A percentile compares a stretch with the other conserved stretches of the same genome.
These are phyloP conservation scores for Lagopus leucura DNA, from an alignment of 2,113 vertebrate species.

Conservation along the genomic window DNA sequence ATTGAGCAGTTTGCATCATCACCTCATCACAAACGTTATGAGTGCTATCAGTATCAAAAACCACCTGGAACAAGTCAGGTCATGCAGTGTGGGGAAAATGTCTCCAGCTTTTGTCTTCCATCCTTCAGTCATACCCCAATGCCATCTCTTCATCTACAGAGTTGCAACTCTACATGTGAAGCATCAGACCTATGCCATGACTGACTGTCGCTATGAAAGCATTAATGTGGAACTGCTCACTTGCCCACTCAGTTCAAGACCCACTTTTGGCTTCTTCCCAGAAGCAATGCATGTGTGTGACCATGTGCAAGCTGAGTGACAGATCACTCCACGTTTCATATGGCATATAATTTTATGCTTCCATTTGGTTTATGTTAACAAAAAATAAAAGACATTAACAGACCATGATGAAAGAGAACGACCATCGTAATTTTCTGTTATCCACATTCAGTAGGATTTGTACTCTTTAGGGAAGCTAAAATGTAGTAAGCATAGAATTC, in stretches of 20 bases:
- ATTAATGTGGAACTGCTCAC: fast-evolving
- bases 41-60: not conserved
- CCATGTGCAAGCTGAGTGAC: not conserved
- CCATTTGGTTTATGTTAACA: not conserved
- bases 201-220: not conserved
- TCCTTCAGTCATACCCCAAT: not conserved
- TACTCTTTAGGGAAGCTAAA: not conserved
- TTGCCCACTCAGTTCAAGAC: not conserved
- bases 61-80: not conserved
- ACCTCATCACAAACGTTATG: not conserved
- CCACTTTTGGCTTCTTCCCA: not conserved
- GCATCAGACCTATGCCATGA: not conserved
- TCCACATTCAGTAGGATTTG: not conserved
- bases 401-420: not conserved
- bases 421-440: not conserved
- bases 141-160: not conserved
- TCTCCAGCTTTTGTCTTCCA: not conserved
- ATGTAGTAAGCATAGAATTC: not conserved
- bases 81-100: fast-evolving
- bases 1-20: not conserved
- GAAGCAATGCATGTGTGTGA: not conserved
- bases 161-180: not conserved
- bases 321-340: not conserved
- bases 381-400: not conserved
- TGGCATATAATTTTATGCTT: not conserved